Evolutionary conservation across 2,888 invertebrate species (phyloP).

Genomic region (Sarcophaga caerulescens): DNA sequence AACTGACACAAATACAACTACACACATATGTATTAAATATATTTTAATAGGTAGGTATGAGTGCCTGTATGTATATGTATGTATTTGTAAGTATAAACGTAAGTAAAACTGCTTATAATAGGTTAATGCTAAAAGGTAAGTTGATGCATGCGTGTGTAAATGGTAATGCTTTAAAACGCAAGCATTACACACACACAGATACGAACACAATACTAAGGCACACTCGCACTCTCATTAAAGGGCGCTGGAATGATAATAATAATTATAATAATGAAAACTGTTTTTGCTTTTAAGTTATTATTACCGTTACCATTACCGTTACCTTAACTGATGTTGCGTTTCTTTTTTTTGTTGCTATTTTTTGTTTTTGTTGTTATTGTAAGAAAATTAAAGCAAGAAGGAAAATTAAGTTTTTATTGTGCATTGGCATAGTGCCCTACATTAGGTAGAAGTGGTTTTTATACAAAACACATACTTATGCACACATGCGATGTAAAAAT

Average conservation of each 20-base stretch:
- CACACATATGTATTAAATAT: background rate
- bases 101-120: background rate
- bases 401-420: background rate
- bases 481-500: background rate
- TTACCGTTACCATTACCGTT: constrained; percentile 74
- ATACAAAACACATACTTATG: background rate
- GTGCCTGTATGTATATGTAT: background rate
- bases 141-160: background rate
- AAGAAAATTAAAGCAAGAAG: background rate
- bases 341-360: background rate
- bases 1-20: background rate
- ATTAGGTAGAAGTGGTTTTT: background rate
- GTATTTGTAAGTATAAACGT: no score
- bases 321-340: constrained; percentile 67
- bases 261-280: constrained; percentile 75
- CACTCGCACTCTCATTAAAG: background rate
- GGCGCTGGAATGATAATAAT: constrained; percentile 64
- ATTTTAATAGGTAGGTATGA: background rate
- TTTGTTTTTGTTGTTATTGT: background rate
- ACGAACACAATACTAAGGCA: background rate
- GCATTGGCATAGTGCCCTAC: background rate
- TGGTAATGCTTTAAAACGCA: background rate
- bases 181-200: background rate
- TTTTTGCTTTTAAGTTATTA: constrained; percentile 77
- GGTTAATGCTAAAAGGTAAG: background rate